Conservation (phyloP, 1,140 invertebrate species). For the Lysiphlebus fabarum region DNA sequence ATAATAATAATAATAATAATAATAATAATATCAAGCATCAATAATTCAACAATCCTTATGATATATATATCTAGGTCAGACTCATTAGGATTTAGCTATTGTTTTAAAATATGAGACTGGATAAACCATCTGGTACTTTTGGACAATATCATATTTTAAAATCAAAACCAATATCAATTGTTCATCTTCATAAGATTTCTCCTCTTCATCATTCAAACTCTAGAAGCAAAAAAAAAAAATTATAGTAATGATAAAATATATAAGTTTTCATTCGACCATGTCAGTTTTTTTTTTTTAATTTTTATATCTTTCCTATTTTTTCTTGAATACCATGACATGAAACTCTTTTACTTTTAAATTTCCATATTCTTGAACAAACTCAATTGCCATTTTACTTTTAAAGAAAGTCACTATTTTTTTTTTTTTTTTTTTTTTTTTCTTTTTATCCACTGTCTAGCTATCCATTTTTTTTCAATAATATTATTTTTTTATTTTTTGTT, state of each 20-base stretch:
- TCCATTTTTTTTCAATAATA: too few relatives aligned
- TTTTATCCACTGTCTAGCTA: too few relatives aligned
- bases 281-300: conserved; percentile 14
- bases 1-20: too few relatives aligned
- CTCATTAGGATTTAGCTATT: conserved; percentile 34
- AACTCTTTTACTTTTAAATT: background rate
- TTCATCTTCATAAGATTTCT: too few relatives aligned
- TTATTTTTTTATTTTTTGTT: too few relatives aligned
- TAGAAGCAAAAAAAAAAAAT: conserved; percentile 31
- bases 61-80: conserved; percentile 32
- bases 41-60: too few relatives aligned
- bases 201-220: conserved; percentile 30
- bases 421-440: too few relatives aligned
- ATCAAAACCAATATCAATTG: background rate
- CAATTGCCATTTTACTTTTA: too few relatives aligned
- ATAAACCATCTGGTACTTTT: conserved; percentile 13
- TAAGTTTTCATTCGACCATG: conserved; percentile 30
- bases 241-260: too few relatives aligned
- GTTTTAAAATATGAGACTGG: conserved; percentile 23
- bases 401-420: too few relatives aligned
- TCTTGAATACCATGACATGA: background rate
- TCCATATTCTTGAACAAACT: background rate
- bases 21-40: too few relatives aligned
- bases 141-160: conserved; percentile 19
- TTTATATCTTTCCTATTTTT: background rate